These are phyloP conservation scores for Simalia tracyae DNA, from an alignment of 2,797 vertebrate genomes.

Conservation along the genomic window DNA sequence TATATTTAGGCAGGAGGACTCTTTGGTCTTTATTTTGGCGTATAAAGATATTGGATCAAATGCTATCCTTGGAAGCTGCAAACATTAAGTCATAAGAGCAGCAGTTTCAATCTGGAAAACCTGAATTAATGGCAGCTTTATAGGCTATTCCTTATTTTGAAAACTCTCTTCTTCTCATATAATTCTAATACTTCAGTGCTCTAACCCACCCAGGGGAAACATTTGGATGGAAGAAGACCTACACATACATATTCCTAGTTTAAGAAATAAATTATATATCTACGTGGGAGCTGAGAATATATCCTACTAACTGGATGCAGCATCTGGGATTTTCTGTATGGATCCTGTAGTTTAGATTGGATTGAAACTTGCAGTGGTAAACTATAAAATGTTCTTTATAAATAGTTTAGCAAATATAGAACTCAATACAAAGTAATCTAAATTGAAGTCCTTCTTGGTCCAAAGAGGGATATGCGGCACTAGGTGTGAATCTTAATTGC, in stretches of 20 bases:
- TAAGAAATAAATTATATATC: not conserved
- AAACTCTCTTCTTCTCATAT: constrained; percentile 42
- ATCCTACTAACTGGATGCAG: not conserved
- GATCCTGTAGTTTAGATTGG: not conserved
- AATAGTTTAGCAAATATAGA: not conserved
- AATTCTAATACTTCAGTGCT: constrained; percentile 19
- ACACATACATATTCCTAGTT: not conserved
- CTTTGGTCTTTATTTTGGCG: constrained; percentile 42
- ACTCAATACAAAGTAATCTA: not conserved
- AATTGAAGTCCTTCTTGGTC: not conserved
- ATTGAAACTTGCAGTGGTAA: not conserved
- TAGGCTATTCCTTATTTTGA: constrained; percentile 45
- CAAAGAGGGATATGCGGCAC: not conserved
- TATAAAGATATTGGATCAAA: constrained; percentile 42
- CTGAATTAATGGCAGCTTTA: constrained; percentile 55
- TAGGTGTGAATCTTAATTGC: not conserved
- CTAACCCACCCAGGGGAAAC: not conserved
- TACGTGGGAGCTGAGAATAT: not conserved
- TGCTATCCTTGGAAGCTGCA: constrained; percentile 45
- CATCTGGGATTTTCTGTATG: not conserved
- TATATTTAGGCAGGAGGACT: constrained; percentile 46
- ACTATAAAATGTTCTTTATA: not conserved
- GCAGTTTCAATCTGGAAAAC: constrained; percentile 21
- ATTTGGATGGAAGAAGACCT: not conserved
- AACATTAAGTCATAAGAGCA: constrained; percentile 33